Conservation (phyloP, 30 jellyfish, hydroid and myxozoan species). For the Phacellophora camtschatica region DNA sequence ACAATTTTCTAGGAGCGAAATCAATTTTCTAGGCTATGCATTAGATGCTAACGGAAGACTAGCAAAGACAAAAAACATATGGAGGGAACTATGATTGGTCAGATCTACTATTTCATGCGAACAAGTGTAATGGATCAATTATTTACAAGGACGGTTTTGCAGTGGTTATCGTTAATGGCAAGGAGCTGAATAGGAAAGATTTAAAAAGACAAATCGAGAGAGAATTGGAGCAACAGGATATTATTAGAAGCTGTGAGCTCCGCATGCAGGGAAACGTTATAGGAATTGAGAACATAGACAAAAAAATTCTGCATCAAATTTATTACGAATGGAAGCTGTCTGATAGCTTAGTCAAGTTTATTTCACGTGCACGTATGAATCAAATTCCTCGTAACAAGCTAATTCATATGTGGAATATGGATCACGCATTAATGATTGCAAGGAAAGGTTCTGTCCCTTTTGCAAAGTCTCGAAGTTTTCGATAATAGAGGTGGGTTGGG, state of each 20-base stretch:
- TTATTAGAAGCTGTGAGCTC: neutral
- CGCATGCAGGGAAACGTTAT: neutral
- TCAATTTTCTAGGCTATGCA: neutral
- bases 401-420: too few relatives aligned
- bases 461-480: too few relatives aligned
- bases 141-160: neutral
- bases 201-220: neutral
- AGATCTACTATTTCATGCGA: too few relatives aligned
- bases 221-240: neutral
- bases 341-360: neutral
- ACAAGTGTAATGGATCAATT: neutral
- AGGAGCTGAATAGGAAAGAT: neutral
- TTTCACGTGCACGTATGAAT: too few relatives aligned
- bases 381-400: too few relatives aligned
- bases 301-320: neutral
- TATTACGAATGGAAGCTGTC: neutral
- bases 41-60: neutral
- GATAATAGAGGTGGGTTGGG: too few relatives aligned
- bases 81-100: too few relatives aligned
- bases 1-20: neutral
- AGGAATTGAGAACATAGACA: neutral
- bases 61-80: too few relatives aligned
- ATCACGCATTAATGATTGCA: too few relatives aligned
- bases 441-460: too few relatives aligned
- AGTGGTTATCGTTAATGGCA: neutral